Conservation (phyloP, 2,888 invertebrate species). For the Caenorhabditis plicata region DNA sequence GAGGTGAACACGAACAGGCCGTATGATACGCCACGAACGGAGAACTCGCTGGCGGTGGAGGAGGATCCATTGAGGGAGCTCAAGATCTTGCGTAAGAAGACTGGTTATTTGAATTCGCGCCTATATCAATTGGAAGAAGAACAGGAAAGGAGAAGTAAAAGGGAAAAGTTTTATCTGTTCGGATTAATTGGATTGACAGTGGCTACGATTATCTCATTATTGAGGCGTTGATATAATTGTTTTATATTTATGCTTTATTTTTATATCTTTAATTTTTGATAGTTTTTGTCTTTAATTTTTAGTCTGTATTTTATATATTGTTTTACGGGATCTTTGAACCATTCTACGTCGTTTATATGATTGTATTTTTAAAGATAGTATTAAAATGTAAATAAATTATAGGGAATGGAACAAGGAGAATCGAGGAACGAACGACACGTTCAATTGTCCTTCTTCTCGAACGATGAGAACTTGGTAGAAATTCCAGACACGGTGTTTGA, state of each 20-base stretch:
- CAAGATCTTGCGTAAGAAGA: constrained; percentile 21
- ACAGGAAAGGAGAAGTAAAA: constrained; percentile 14
- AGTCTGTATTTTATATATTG: not conserved
- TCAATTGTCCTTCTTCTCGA: constrained; percentile 39
- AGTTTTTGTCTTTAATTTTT: not conserved
- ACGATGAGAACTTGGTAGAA: constrained; percentile 21
- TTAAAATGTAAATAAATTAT: not conserved
- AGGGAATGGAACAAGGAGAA: constrained; percentile 5
- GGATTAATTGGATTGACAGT: constrained; percentile 20
- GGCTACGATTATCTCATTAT: constrained; percentile 15
- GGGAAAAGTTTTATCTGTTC: constrained; percentile 13
- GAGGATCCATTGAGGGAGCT: constrained; percentile 33
- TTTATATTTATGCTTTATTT: not conserved
- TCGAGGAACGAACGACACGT: constrained; percentile 30
- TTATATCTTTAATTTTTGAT: not conserved
- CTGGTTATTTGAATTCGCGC: constrained; percentile 16
- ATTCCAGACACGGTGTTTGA: constrained; percentile 45
- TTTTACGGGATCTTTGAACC: not conserved
- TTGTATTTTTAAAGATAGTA: not conserved
- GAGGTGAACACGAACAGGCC: constrained; percentile 12
- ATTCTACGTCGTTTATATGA: not conserved
- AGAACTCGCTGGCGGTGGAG: constrained; percentile 29
- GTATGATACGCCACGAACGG: constrained; percentile 26
- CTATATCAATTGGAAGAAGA: constrained; percentile 22
- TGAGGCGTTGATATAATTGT: constrained; percentile 11